Base-by-base conservation (phyloP, 2,888 invertebrate species). In the Calephelis perditalis region DNA sequence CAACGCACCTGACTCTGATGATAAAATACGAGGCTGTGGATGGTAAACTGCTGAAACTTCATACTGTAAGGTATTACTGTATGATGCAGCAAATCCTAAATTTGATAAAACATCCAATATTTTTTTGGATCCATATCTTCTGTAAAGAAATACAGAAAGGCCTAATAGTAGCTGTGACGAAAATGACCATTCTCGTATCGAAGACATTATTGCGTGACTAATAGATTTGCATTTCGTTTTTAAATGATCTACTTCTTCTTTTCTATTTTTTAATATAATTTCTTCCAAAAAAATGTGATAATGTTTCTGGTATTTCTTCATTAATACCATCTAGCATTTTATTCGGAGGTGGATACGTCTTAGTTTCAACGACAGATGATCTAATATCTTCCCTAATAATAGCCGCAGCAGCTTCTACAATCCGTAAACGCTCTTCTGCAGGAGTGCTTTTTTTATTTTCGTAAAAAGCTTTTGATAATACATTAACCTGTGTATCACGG, bases 341-440 rank as follows among this genome's bases (percentile, higher is more conserved):
- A 72, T 64, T 72, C 40, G 76, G 72, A 69, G 76, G 73, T 68
- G 75, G 72, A 75, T 77, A 80, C 61, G 70, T 66, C 59, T 74
- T 70, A 43, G 70, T 77, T 69, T 77, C 73, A 69, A 75, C 71
- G 65, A 74, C 65, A 61, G 70, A 67, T 65, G 74, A 68, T 71
- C 73, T 66, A 56, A 79, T 79, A 66, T 81, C 78, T 74, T 79
- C 74, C 59, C 73, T 71, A 73, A 78, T 71, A 70, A 79, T 78
- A 57, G 74, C 74, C 60, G 76, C 77, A 60, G 79, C 78, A 73
- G 75, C 73, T 74, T 78, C 72, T 67, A 79, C 71, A 70, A 77
- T 77, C 62, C 73, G 62, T 65, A 75, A 59, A 55, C 71, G 60
- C 65, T 79, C 75, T 75, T 70, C 75, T 71, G 60, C 68, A 64